Base-by-base conservation (phyloP, 1,140 invertebrate species). In the Caenorhabditis remanei region DNA sequence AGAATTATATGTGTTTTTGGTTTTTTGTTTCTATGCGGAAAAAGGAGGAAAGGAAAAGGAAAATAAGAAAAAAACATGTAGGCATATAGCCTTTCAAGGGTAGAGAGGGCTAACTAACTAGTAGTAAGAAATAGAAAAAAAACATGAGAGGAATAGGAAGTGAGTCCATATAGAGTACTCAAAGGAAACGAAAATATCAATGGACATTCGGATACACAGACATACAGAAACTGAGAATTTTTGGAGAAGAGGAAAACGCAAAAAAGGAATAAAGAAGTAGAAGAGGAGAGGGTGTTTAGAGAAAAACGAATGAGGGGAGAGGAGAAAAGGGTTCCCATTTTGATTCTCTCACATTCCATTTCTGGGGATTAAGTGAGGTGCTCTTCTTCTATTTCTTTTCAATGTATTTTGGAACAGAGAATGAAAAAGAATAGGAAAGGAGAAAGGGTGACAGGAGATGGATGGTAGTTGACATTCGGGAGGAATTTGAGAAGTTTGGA, bases 301-400 rank as follows among this genome's bases (percentile, higher is more conserved):
- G 41, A 83, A 58, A 55, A 8, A 48, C 41, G 32, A 55, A 24
- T 50, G n/a, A 32, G 41, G n/a, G 46, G 9, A 55, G 2, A 32
- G 32, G 32, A 32, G 32, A 55, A 82, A 82, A 48, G 43, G 43
- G 71, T 50, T 53, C 50, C n/a, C 50, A 48, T 53, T 79, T n/a
- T 21, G 41, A 79, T 79, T 50, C 43, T 21, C 8, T 55, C 40
- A 56, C 16, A 46, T n/a, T 16, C 16, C 41, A 7, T 2, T 46
- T 5, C n/a, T 41, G 43, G 67, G 71, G 71, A 79, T 79, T 79
- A 79, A 79, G 41, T 50, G 71, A 71, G 67, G 67, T 24, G 67
- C 67, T 71, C 71, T 16, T 40, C 63, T 16, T 32, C 32, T 32
- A 32, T 19, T 71, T 32, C 61, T 65, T 11, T 71, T 40, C 40